phyloP scores from a whole-genome alignment of 2,797 vertebrate species.

The Sebastes reedi region DNA sequence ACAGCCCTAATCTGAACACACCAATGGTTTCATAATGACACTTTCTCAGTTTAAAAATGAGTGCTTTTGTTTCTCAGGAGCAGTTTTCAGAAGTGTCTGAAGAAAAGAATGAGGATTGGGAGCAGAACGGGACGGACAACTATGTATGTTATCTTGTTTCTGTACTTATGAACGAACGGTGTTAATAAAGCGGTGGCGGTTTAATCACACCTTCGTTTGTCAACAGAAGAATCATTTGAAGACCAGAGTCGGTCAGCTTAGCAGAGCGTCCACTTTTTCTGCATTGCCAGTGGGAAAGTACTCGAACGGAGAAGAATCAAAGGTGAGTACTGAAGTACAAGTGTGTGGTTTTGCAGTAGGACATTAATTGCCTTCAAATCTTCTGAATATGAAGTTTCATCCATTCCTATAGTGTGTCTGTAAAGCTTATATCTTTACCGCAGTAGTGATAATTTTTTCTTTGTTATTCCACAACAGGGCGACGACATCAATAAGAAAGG shows the following conservation, averaged over 20 bases:
- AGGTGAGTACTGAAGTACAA: conserved; percentile 11
- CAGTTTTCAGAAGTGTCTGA: conserved; percentile 20
- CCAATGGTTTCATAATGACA: neutral
- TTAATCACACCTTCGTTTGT: neutral
- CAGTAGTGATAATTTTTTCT: neutral
- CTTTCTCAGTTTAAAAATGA: neutral
- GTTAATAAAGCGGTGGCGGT: neutral
- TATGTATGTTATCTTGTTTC: conserved; percentile 31
- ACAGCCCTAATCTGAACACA: neutral
- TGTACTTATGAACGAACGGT: neutral
- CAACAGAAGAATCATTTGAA: conserved; percentile 57
- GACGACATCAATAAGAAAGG: neutral
- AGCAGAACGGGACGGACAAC: conserved; percentile 31
- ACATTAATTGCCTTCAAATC: neutral
- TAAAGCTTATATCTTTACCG: accelerated
- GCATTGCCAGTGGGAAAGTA: neutral
- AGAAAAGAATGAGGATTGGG: conserved; percentile 48
- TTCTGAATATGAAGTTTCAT: neutral
- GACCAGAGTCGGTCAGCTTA: conserved; percentile 53
- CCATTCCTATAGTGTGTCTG: neutral
- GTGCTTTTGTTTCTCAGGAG: conserved; percentile 40
- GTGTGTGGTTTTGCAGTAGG: neutral
- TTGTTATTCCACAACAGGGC: conserved; percentile 4
- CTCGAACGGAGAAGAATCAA: conserved; percentile 20
- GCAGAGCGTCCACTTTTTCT: conserved; percentile 40